Percentiles rank a stretch among this genome's conserved stretches.
These are phyloP conservation scores for Colistium nudipinnis DNA, from an alignment of 2,113 vertebrate species.

Conservation along the genomic window DNA sequence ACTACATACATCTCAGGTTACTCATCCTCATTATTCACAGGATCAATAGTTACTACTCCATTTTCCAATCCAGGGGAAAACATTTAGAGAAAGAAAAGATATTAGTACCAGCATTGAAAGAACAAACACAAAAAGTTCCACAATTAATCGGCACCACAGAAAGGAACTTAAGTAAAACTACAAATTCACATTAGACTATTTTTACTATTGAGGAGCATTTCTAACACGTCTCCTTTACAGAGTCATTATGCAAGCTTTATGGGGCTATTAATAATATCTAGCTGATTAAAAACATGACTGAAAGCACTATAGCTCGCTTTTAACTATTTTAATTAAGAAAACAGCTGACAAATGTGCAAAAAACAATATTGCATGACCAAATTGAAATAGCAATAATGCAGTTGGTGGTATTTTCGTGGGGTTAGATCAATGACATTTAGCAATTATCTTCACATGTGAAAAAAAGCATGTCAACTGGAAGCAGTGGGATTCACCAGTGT, in stretches of 20 bases:
- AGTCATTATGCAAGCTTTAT: slow-evolving; percentile 25
- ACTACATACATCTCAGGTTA: slow-evolving; percentile 46
- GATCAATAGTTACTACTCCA: slow-evolving; percentile 27
- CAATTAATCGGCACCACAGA: slow-evolving; percentile 44
- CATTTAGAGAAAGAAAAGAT: slow-evolving; percentile 8
- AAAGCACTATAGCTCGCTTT: slow-evolving; percentile 33
- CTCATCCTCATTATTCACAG: slow-evolving; percentile 19
- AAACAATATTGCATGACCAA: slow-evolving; percentile 42
- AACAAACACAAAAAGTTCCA: slow-evolving; percentile 22
- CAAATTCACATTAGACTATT: slow-evolving; percentile 53
- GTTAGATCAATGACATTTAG: slow-evolving; percentile 31
- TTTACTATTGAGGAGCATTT: slow-evolving; percentile 24
- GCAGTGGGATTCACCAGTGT: neutral
- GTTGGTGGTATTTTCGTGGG: slow-evolving; percentile 12
- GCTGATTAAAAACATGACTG: slow-evolving; percentile 18
- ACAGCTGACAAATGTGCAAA: slow-evolving; percentile 49
- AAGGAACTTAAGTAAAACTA: slow-evolving; percentile 49
- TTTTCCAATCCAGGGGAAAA: slow-evolving; percentile 19
- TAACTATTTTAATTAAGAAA: slow-evolving; percentile 42
- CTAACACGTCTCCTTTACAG: slow-evolving; percentile 12
- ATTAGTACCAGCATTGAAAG: slow-evolving; percentile 58
- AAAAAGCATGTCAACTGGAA: slow-evolving; percentile 2
- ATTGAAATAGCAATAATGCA: slow-evolving; percentile 26
- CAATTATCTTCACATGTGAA: slow-evolving; percentile 2
- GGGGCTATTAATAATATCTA: slow-evolving; percentile 26